These are phyloP conservation scores for Acanthococcus lagerstroemiae DNA, from an alignment of 2,888 invertebrate genomes.

Conservation along the genomic window DNA sequence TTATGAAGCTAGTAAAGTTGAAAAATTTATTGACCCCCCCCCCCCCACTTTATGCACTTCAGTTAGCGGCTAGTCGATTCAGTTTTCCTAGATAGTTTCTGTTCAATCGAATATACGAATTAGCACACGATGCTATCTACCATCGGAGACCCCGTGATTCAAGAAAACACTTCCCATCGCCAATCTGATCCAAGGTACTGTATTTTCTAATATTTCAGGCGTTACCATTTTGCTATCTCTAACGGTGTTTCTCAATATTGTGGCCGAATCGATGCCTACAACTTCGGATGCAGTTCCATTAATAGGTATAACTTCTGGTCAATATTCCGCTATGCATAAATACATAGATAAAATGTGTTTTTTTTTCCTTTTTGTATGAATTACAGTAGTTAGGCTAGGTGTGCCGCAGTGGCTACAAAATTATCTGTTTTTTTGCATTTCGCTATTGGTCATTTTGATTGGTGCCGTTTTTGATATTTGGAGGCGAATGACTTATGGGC, in stretches of 20 bases:
- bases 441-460: no score
- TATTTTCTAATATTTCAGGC: conserved; percentile 53
- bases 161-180: no score
- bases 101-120: no score
- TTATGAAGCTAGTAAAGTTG: no score
- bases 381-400: conserved; percentile 20
- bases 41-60: no score
- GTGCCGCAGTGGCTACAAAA: conserved; percentile 17
- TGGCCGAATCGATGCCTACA: conserved; percentile 87
- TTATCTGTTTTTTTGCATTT: conserved; percentile 17
- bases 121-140: no score
- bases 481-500: conserved; percentile 27
- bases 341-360: background rate
- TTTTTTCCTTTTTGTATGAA: conserved; percentile 1
- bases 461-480: conserved; percentile 33
- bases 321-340: no score
- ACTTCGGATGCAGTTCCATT: conserved; percentile 48
- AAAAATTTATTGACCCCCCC: no score
- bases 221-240: conserved; percentile 93
- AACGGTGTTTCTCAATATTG: conserved; percentile 95
- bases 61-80: no score
- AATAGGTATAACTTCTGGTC: conserved; percentile 30
- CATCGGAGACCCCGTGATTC: no score
- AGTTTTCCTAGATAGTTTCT: no score
- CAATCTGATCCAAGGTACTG: no score